Evolutionary conservation across 2,888 invertebrate genomes (phyloP), one percentile per base, ranked within the genome.

Genomic region (Zhengitettix transpicula): DNA sequence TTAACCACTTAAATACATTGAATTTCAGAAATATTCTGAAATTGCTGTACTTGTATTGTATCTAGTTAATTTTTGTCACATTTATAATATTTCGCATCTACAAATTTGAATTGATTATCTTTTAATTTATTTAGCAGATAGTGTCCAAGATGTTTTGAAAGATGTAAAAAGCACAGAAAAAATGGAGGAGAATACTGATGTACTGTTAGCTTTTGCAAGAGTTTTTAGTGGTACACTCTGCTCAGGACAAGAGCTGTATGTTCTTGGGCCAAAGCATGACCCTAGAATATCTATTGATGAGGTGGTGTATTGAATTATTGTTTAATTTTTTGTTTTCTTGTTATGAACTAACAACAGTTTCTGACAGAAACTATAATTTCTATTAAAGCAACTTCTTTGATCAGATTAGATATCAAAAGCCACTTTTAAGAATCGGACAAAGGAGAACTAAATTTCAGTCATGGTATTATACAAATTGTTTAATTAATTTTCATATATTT

Each of bases 131-230:
- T 14, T 15, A 11, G 17, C 16, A 15, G 28, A 28, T 28, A 28
- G 28, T 28, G 28, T 28, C 28, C 28, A 28, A 28, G 28, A 28
- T 7, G n/a, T 47, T 12, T 12, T 14, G 8, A 47, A 5, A 47
- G n/a, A 47, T 47, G 2, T 8, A 3, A 47, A 47, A 47, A n/a
- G 1, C 5, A 8, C 5, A 3, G n/a, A 47, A 14, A 8, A 3
- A 47, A 47, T 16, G 42, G 72, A 75, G 52, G 65, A 69, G 40
- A 70, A 69, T 56, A 76, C 79, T 57, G 81, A 84, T 62, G 82
- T 81, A 52, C 88, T 96, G 69, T 79, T 98, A 64, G 97, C 93
- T 0, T 92, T 98, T 75, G 94, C 94, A 16, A 81, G 97, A 68
- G 81, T 98, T 44, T 97, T 91, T 71, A 93, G 93, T 71, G 97